These are phyloP conservation scores for Diarsia mendica DNA, from an alignment of 2,888 invertebrate genomes.

Conservation along the genomic window DNA sequence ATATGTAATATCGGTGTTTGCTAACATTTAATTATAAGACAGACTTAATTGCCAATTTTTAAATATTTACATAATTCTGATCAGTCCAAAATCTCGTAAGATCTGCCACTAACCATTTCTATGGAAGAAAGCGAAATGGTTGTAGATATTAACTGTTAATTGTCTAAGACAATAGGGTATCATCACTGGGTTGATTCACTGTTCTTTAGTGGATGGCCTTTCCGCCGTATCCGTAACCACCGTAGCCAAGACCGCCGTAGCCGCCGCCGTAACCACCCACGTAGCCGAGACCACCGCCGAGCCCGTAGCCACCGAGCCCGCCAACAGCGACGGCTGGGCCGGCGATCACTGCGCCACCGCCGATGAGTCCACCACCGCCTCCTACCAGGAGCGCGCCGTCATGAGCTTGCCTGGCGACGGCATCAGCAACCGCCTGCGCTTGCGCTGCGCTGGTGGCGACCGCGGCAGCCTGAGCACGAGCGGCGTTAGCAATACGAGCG, in stretches of 20 bases:
- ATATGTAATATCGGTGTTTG: constrained; percentile 60
- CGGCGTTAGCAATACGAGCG: constrained; percentile 81
- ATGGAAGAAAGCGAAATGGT: constrained; percentile 80
- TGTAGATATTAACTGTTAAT: constrained; percentile 78
- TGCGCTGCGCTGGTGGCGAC: constrained; percentile 63
- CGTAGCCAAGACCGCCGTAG: constrained; percentile 51
- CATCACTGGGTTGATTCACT: constrained; percentile 63
- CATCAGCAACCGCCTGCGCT: constrained; percentile 71
- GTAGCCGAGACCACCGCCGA: constrained; percentile 42
- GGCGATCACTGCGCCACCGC: constrained; percentile 58
- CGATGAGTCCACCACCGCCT: constrained; percentile 62
- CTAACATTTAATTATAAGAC: constrained; percentile 75
- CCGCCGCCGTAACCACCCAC: constrained; percentile 45
- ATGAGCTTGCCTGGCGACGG: constrained; percentile 76
- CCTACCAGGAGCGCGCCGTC: constrained; percentile 81
- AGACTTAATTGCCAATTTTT: constrained; percentile 71
- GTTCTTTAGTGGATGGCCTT: constrained; percentile 55
- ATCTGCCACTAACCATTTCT: constrained; percentile 87
- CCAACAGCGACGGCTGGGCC: constrained; percentile 64
- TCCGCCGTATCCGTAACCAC: constrained; percentile 53
- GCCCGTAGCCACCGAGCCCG: constrained; percentile 66
- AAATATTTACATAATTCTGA: constrained; percentile 77
- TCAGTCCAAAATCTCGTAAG: constrained; percentile 75
- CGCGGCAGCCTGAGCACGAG: constrained; percentile 68
- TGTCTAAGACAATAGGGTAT: constrained; percentile 71